Percentiles rank a stretch among this genome's conserved stretches.
Conservation (phyloP, 2,797 vertebrate genomes). For the Pipistrellus pipistrellus region DNA sequence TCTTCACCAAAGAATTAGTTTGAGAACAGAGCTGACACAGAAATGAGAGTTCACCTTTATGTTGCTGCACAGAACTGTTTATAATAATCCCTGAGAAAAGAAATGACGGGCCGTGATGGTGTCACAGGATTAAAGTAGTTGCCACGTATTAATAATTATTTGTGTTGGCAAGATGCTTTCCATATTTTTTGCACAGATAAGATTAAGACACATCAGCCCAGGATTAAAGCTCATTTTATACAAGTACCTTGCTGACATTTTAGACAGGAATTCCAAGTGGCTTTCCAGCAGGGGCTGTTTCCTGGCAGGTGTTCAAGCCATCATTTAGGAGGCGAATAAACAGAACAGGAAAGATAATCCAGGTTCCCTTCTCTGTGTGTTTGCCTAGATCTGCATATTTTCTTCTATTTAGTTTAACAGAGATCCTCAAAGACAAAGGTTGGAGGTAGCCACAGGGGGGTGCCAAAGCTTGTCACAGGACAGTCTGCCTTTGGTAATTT, state of each 20-base stretch:
- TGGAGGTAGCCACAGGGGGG: neutral
- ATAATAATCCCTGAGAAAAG: conserved; percentile 33
- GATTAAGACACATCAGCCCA: conserved; percentile 56
- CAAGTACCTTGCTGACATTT: conserved; percentile 36
- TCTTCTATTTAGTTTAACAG: neutral
- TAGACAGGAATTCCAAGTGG: conserved; percentile 24
- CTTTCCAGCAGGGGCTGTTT: conserved; percentile 27
- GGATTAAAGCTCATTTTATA: conserved; percentile 66
- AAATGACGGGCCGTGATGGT: neutral
- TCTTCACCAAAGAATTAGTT: neutral
- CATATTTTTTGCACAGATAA: conserved; percentile 62
- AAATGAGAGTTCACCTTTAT: neutral
- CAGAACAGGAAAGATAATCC: neutral
- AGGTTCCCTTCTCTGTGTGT: neutral
- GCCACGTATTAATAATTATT: neutral
- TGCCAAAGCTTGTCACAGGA: neutral
- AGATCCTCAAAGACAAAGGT: neutral
- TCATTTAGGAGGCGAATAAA: conserved; percentile 30
- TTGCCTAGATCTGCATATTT: neutral
- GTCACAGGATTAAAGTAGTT: neutral
- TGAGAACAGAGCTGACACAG: neutral
- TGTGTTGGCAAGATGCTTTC: conserved; percentile 51
- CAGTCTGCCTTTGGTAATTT: neutral
- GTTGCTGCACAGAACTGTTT: neutral
- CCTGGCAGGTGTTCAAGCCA: conserved; percentile 10